These are phyloP conservation scores for Luehdorfia chinensis DNA, from an alignment of 1,140 invertebrate genomes.

Conservation along the genomic window DNA sequence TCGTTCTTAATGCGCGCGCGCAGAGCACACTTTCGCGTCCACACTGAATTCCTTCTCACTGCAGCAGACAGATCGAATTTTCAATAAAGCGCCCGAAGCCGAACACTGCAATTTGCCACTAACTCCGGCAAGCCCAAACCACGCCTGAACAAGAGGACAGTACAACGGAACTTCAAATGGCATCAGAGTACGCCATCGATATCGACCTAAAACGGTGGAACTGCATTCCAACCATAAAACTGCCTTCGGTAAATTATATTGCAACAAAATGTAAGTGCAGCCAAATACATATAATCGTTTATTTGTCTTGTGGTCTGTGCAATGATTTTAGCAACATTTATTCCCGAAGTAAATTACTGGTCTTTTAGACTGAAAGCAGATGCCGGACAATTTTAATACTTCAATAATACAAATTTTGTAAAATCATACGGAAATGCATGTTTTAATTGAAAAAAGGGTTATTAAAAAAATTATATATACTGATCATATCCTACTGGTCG, in stretches of 20 bases:
- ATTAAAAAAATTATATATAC: too few relatives aligned
- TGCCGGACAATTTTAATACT: too few relatives aligned
- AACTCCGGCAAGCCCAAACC: slow-evolving; percentile 40
- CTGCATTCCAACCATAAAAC: slow-evolving; percentile 14
- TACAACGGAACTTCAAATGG: slow-evolving; percentile 50
- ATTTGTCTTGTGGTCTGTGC: too few relatives aligned
- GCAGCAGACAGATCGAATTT: slow-evolving; percentile 70
- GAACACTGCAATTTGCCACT: slow-evolving; percentile 64
- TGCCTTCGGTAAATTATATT: slow-evolving; percentile 2
- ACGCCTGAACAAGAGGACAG: slow-evolving; percentile 41
- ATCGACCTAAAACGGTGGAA: slow-evolving; percentile 19
- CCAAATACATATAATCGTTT: not conserved
- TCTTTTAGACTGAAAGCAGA: too few relatives aligned
- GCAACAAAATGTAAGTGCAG: not conserved
- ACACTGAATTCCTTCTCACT: slow-evolving; percentile 29
- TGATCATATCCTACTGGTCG: too few relatives aligned
- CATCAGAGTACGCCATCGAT: slow-evolving; percentile 33
- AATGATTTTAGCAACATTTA: too few relatives aligned
- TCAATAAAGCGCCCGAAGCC: slow-evolving; percentile 70
- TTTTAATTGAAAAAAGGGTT: too few relatives aligned
- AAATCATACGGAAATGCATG: too few relatives aligned
- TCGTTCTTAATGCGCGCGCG: slow-evolving; percentile 37
- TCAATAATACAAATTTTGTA: too few relatives aligned
- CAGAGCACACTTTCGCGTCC: slow-evolving; percentile 32
- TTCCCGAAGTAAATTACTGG: too few relatives aligned